Evolutionary conservation across 2,113 vertebrate species (phyloP), one percentile per base, ranked within the genome.

Genomic region (Catharus minimus): DNA sequence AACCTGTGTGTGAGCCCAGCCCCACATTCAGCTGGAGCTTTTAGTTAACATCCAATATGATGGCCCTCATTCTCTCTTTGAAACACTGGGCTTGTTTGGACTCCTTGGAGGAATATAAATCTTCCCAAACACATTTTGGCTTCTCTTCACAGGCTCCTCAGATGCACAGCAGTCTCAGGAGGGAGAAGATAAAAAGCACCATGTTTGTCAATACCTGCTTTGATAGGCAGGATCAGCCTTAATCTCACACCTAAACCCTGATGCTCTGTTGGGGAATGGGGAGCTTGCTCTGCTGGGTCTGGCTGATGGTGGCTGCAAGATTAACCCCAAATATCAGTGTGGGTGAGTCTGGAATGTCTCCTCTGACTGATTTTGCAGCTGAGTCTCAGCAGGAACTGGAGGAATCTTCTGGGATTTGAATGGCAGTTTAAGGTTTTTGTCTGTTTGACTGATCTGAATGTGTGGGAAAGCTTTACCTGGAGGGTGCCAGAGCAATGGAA

Each of bases 121-220:
- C 32, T 23, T 65, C 32, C 39, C 8, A 2, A 74, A 39, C 15
- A 39, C 13, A 6, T 57, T 61, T 53, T 52, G 41, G 5, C 30
- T 72, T 79, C 57, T 61, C 2, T 21, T 65, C 67, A 32, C 46
- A 33, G 41, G 19, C 9, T 88, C 10, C 38, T 86, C 72, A 66
- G 60, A n/a, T 13, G 55, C 38, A 23, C 0, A 1, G 11, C 15
- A 41, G 32, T 5, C 33, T 61, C 49, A 46, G 56, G 28, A 73
- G 43, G 46, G 23, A 74, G 67, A 65, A 69, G 56, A 56, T 18
- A 49, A 32, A 47, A 80, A 69, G 16, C 60, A 26, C 7, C 14
- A 3, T 77, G 50, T 69, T 88, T 93, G 76, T 90, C 88, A 90
- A 80, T 90, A 57, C 3, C 36, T 77, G 32, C 75, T 94, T 84